Conservation (phyloP, 1,140 invertebrate species). For the Leptoteleia sp. region DNA sequence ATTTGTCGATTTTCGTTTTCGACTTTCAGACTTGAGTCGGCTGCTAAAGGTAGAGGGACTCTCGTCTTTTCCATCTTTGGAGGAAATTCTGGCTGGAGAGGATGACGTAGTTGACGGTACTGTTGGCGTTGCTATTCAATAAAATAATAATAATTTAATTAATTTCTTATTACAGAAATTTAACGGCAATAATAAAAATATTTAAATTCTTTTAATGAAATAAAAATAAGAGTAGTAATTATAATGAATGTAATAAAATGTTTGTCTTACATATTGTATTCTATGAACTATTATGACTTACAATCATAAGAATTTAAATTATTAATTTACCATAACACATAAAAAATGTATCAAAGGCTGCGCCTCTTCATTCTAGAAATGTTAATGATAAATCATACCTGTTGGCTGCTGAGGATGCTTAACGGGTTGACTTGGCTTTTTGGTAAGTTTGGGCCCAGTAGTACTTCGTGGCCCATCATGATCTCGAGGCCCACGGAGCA, state of each 20-base stretch:
- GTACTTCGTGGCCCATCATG: constrained; percentile 80
- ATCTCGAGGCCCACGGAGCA: constrained; percentile 80
- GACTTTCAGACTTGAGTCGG: constrained; percentile 79
- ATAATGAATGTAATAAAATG: too few species aligned
- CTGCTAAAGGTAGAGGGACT: constrained; percentile 51
- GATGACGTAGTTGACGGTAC: constrained; percentile 46
- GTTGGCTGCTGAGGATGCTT: constrained; percentile 68
- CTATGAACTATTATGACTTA: too few species aligned
- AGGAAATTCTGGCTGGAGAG: constrained; percentile 54
- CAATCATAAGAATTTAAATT: too few species aligned
- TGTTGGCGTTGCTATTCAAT: constrained; percentile 44
- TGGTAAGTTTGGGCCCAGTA: constrained; percentile 77
- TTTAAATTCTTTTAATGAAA: too few species aligned
- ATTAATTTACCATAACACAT: too few species aligned
- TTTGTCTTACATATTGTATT: too few species aligned
- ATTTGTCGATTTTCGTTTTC: constrained; percentile 83
- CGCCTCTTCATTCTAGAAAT: too few species aligned
- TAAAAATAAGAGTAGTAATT: too few species aligned
- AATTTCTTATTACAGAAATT: too few species aligned
- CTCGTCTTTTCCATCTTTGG: constrained; percentile 70
- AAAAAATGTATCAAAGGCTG: too few species aligned
- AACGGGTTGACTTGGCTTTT: constrained; percentile 71
- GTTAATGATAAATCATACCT: constrained; percentile 38
- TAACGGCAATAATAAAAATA: too few species aligned
- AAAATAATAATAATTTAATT: too few species aligned